phyloP scores from a whole-genome alignment of 2,797 vertebrate species.

The Danionella dracula region DNA sequence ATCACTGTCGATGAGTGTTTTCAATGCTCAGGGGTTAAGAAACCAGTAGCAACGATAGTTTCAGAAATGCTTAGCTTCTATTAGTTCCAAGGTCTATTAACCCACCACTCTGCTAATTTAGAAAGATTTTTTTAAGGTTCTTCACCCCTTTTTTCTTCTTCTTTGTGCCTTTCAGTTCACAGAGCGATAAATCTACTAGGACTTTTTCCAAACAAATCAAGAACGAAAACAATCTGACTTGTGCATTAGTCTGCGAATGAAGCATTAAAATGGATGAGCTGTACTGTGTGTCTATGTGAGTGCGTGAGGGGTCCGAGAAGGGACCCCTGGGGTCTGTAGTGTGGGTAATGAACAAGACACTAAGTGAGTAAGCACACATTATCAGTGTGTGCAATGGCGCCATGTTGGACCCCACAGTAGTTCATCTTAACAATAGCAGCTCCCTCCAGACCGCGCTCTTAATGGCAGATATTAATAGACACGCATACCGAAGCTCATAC shows the following conservation, averaged over 20 bases:
- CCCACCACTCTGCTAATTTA: too few relatives aligned
- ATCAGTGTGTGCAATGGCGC: slow-evolving; percentile 29
- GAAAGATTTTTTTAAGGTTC: too few relatives aligned
- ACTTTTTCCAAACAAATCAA: too few relatives aligned
- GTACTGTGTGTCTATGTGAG: slow-evolving; percentile 17
- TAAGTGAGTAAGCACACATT: slow-evolving; percentile 31
- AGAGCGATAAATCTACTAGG: too few relatives aligned
- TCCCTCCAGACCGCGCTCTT: slow-evolving; percentile 37
- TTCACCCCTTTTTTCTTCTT: too few relatives aligned
- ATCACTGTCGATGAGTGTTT: background rate
- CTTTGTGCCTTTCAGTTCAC: too few relatives aligned
- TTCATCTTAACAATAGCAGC: slow-evolving; percentile 46
- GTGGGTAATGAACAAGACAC: slow-evolving; percentile 39
- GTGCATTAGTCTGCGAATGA: background rate
- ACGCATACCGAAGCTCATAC: background rate
- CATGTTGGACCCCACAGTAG: slow-evolving; percentile 42
- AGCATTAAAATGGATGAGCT: slow-evolving; percentile 23
- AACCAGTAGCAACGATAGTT: too few relatives aligned
- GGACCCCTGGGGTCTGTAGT: slow-evolving; percentile 31
- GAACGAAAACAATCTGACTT: background rate
- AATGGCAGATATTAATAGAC: slow-evolving; percentile 42
- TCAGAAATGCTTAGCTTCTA: too few relatives aligned
- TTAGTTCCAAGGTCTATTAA: too few relatives aligned
- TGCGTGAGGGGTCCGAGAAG: slow-evolving; percentile 28
- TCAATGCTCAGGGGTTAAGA: background rate